Evolutionary conservation across 2,113 vertebrate species (phyloP).

Genomic region (Ammospiza nelsoni): DNA sequence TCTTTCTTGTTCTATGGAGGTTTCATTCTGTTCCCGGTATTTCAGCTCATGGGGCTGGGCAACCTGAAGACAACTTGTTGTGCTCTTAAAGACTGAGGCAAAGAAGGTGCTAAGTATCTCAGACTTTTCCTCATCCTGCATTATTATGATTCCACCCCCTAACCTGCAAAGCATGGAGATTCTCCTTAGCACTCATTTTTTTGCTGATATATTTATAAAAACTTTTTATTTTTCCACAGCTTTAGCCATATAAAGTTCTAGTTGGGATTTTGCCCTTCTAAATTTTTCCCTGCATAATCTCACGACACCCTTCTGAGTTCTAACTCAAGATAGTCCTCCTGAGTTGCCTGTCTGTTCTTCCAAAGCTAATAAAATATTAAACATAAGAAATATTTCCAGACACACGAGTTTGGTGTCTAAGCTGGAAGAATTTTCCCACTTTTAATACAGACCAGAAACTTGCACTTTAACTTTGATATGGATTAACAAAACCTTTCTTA

Average conservation of each 20-base stretch:
- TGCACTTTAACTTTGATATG: neutral
- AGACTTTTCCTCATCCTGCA: neutral
- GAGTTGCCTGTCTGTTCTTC: neutral
- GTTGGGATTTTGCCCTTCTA: neutral
- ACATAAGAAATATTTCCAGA: neutral
- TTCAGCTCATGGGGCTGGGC: fast-evolving
- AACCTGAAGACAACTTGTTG: neutral
- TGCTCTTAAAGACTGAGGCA: neutral
- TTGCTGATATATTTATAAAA: neutral
- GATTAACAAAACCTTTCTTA: neutral
- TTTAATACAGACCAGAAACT: neutral
- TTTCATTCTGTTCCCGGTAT: neutral
- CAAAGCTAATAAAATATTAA: neutral
- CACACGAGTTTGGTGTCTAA: neutral
- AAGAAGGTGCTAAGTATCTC: neutral
- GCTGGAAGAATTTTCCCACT: neutral
- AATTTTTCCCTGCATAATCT: neutral
- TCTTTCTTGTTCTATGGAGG: neutral
- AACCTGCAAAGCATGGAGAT: neutral
- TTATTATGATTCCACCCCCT: neutral
- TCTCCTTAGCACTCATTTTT: neutral
- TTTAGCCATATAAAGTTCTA: neutral
- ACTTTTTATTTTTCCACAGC: neutral
- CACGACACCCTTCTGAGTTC: neutral
- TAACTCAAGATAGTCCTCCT: neutral